Evolutionary conservation across 2,797 vertebrate genomes (phyloP).

Genomic region (Hippoglossus hippoglossus): DNA sequence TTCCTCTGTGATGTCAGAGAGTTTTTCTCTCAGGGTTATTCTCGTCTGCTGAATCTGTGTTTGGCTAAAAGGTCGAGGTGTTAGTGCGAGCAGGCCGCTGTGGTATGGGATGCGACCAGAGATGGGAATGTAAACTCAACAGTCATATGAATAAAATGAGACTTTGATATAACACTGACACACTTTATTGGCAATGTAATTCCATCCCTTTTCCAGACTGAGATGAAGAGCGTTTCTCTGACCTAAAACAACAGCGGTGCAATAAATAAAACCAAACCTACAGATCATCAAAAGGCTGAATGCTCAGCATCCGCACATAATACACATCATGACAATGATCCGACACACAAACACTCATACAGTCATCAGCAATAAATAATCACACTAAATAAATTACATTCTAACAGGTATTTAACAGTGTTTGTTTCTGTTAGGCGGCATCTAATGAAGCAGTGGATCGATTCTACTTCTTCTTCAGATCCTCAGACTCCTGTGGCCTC

Average conservation of each 20-base stretch:
- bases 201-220: slow-evolving; percentile 58
- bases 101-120: slow-evolving; percentile 25
- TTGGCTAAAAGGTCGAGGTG: slow-evolving; percentile 21
- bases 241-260: slow-evolving; percentile 73
- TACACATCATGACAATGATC: slow-evolving; percentile 39
- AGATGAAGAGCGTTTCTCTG: slow-evolving; percentile 64
- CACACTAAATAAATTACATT: slow-evolving; percentile 82
- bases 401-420: slow-evolving; percentile 49
- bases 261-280: slow-evolving; percentile 78
- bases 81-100: slow-evolving; percentile 29
- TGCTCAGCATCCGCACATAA: slow-evolving; percentile 61
- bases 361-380: slow-evolving; percentile 80
- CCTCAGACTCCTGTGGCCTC: slow-evolving; percentile 5
- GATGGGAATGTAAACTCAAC: slow-evolving; percentile 52
- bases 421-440: slow-evolving; percentile 41
- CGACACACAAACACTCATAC: slow-evolving; percentile 35
- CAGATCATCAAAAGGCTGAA: slow-evolving; percentile 47
- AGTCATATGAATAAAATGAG: slow-evolving; percentile 25
- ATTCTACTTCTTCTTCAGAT: slow-evolving; percentile 16
- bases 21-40: slow-evolving; percentile 28
- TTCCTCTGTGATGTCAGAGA: slow-evolving; percentile 32
- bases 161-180: slow-evolving; percentile 66
- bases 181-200: slow-evolving; percentile 76
- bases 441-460: slow-evolving; percentile 60
- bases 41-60: slow-evolving; percentile 41